A percentile compares a stretch with the other conserved stretches of the same genome.
phyloP scores from a whole-genome alignment of 2,113 vertebrate genomes.

The Myrmecophaga tridactyla region DNA sequence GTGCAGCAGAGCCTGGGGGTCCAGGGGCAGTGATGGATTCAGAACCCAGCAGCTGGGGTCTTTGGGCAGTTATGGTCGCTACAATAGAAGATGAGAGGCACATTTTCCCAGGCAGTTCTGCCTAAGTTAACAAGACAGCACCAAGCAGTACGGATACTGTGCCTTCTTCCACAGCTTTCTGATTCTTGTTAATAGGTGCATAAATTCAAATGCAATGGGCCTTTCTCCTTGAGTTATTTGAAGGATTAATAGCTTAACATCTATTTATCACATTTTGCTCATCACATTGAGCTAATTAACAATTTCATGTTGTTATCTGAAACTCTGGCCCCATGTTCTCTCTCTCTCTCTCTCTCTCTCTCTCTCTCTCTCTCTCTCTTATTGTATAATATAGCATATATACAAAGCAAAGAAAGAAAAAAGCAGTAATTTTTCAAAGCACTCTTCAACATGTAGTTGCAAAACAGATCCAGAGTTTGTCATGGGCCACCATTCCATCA shows the following conservation, averaged over 20 bases:
- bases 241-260: neutral
- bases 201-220: neutral
- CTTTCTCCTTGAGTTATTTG: neutral
- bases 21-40: neutral
- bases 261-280: neutral
- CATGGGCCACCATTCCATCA: too few relatives aligned
- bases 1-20: neutral
- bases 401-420: too few relatives aligned
- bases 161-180: neutral
- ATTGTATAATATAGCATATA: too few relatives aligned
- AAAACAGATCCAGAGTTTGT: too few relatives aligned
- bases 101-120: too few relatives aligned
- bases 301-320: neutral
- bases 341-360: too few relatives aligned
- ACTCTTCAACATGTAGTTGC: too few relatives aligned
- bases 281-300: neutral
- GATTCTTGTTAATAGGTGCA: neutral
- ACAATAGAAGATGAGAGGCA: neutral
- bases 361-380: too few relatives aligned
- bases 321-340: neutral
- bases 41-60: neutral
- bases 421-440: too few relatives aligned
- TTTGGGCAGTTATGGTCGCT: fast-evolving
- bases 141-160: neutral
- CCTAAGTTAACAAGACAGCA: neutral